These are phyloP conservation scores for Hassar affinis DNA, from an alignment of 2,113 vertebrate genomes.

Conservation along the genomic window DNA sequence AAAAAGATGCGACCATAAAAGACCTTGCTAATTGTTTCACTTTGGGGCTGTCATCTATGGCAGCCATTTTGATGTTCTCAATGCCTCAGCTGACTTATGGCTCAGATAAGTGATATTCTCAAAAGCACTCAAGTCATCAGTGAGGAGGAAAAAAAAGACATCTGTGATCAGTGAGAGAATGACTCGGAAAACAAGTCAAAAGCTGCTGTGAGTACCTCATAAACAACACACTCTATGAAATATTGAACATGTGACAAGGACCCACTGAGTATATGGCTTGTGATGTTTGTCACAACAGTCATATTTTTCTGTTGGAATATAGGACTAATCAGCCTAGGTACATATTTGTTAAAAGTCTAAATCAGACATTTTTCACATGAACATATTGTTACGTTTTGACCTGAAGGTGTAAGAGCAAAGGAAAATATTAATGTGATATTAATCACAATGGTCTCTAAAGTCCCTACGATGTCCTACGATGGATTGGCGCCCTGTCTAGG, in stretches of 20 bases:
- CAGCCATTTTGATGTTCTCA: conserved; percentile 80
- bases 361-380: background rate
- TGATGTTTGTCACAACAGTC: conserved; percentile 28
- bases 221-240: conserved; percentile 45
- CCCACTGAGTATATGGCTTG: conserved; percentile 33
- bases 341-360: conserved; percentile 12
- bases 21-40: conserved; percentile 67
- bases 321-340: conserved; percentile 13
- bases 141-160: conserved; percentile 32
- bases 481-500: no score
- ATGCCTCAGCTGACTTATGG: conserved; percentile 74
- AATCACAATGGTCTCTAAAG: no score
- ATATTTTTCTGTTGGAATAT: conserved; percentile 19
- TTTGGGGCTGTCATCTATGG: conserved; percentile 81
- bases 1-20: conserved; percentile 78
- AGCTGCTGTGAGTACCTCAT: conserved; percentile 32
- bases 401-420: background rate
- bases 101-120: conserved; percentile 78
- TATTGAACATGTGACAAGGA: conserved; percentile 45
- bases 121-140: conserved; percentile 66
- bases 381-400: background rate
- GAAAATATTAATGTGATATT: background rate
- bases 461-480: no score
- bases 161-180: conserved; percentile 47
- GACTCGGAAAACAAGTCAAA: conserved; percentile 40